Evolutionary conservation across 1,140 invertebrate species (phyloP), one percentile per base, ranked within the genome.

Genomic region (Macrobrachium rosenbergii): DNA sequence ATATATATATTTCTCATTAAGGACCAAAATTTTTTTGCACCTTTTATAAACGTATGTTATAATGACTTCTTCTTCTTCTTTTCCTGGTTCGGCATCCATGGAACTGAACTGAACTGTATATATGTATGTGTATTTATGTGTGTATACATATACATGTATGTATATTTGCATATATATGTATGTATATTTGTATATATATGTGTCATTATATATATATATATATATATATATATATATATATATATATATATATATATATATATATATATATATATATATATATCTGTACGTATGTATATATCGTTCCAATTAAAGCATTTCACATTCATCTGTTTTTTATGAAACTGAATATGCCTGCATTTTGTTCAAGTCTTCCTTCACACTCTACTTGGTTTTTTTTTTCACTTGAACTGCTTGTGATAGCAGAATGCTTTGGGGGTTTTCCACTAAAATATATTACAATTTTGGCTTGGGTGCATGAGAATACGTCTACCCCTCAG

Each of bases 381-480:
- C 85, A 72, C 76, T 87, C 79, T 87, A 2, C 85, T 59, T 87
- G 23, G 76, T 87, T 87, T 37, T 2, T 87, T 37, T 2, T 82
- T 81, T 37, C 85, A 87, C 85, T 63, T 81, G 78, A 75, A 87
- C 85, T 87, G 85, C 85, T 87, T 87, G 78, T 81, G 23, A 78
- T 81, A 87, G 85, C 85, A 87, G 85, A 87, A 87, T 87, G 85
- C 85, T 87, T 87, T 87, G 78, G 79, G 75, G 79, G 75, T 87
- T 82, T 75, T 87, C 85, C 85, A 87, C 85, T 87, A 81, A 87
- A 81, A 62, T 76, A 62, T 76, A 81, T 87, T 81, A 87, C 85
- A 87, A 64, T 87, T 87, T 87, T 87, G 85, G 85, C 85, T 87
- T 87, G 78, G 85, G 79, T 87, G 85, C 85, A 87, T 87, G 85